phyloP scores from a whole-genome alignment of 1,140 invertebrate species.

The Leptinotarsa defecta region DNA sequence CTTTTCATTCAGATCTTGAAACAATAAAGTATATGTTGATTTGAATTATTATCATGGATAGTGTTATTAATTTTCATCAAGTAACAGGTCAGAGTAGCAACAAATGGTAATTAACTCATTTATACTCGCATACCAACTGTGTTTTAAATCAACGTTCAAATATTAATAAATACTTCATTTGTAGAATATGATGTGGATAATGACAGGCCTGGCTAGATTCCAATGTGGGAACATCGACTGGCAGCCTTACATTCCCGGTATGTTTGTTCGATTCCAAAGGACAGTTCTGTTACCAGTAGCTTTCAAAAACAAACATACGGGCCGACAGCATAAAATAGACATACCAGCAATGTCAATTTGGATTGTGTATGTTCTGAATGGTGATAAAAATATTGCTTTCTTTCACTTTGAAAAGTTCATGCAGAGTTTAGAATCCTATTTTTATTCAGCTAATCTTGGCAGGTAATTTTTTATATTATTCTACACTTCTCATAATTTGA shows the following conservation, averaged over 20 bases:
- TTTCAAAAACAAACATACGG: slow-evolving; percentile 64
- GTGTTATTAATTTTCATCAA: too few relatives aligned
- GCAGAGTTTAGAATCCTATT: slow-evolving; percentile 83
- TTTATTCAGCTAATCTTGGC: slow-evolving; percentile 87
- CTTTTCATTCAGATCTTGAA: too few relatives aligned
- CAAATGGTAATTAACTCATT: too few relatives aligned
- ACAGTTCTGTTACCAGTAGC: slow-evolving; percentile 79
- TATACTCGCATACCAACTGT: too few relatives aligned
- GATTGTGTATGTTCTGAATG: slow-evolving; percentile 71
- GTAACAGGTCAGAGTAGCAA: too few relatives aligned
- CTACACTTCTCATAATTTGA: too few relatives aligned
- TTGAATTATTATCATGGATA: too few relatives aligned
- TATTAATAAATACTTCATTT: neutral
- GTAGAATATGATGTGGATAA: slow-evolving; percentile 72
- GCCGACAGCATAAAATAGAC: slow-evolving; percentile 60
- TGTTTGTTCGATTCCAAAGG: slow-evolving; percentile 80
- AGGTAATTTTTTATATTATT: slow-evolving; percentile 31
- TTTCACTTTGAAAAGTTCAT: slow-evolving; percentile 81
- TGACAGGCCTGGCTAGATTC: slow-evolving; percentile 72
- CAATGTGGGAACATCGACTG: slow-evolving; percentile 89
- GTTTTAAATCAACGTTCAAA: too few relatives aligned
- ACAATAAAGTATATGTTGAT: too few relatives aligned
- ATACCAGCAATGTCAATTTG: slow-evolving; percentile 66
- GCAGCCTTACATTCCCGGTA: slow-evolving; percentile 78
- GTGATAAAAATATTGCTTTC: slow-evolving; percentile 65